phyloP scores from a whole-genome alignment of 2,888 invertebrate genomes.

The Xylota segnis region DNA sequence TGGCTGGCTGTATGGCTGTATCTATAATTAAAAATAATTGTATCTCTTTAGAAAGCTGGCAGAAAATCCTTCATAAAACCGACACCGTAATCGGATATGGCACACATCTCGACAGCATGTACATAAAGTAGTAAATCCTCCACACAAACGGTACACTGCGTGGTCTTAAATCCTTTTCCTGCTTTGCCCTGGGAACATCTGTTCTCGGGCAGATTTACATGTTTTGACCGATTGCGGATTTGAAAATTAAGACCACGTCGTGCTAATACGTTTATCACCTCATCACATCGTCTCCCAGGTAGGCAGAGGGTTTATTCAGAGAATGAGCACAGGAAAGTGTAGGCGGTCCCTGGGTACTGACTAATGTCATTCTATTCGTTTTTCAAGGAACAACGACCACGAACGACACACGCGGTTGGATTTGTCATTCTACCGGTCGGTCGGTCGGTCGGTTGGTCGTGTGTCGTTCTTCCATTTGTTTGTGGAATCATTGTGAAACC shows the following conservation, averaged over 20 bases:
- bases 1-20: background rate
- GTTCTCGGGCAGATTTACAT: constrained; percentile 63
- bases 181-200: constrained; percentile 61
- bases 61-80: constrained; percentile 67
- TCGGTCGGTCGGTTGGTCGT: constrained; percentile 41
- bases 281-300: constrained; percentile 71
- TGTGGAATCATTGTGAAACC: constrained; percentile 12
- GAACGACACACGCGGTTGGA: constrained; percentile 33
- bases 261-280: constrained; percentile 74
- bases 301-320: background rate
- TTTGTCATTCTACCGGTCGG: constrained; percentile 58
- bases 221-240: constrained; percentile 76
- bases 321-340: constrained; percentile 43
- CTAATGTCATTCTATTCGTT: constrained; percentile 53
- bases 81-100: constrained; percentile 73
- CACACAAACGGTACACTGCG: constrained; percentile 43
- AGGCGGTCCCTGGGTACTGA: constrained; percentile 53
- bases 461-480: constrained; percentile 11
- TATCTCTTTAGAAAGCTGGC: constrained; percentile 65
- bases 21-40: constrained; percentile 75
- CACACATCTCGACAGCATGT: constrained; percentile 47
- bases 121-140: constrained; percentile 33
- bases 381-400: constrained; percentile 32
- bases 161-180: constrained; percentile 74
- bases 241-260: constrained; percentile 67